A percentile compares a stretch with the other conserved stretches of the same genome.
phyloP scores from a whole-genome alignment of 2,113 vertebrate species.

The Strigops habroptila region DNA sequence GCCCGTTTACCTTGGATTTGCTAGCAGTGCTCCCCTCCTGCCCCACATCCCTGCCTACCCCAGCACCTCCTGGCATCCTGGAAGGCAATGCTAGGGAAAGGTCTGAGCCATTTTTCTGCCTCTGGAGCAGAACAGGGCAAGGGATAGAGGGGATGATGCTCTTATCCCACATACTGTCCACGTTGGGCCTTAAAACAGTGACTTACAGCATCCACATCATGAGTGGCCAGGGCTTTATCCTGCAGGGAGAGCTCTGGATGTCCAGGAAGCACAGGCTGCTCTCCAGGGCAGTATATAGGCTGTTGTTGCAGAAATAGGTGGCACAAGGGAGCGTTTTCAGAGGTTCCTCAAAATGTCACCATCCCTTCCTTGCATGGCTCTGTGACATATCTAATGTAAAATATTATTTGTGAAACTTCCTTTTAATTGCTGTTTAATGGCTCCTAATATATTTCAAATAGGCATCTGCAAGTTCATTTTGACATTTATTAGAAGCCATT shows the following conservation, averaged over 20 bases:
- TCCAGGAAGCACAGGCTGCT: background rate
- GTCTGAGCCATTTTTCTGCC: background rate
- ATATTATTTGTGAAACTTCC: slow-evolving; percentile 52
- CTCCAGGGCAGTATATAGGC: background rate
- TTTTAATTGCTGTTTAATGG: slow-evolving; percentile 63
- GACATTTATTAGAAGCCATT: slow-evolving; percentile 62
- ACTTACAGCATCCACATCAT: background rate
- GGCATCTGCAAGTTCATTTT: slow-evolving; percentile 51
- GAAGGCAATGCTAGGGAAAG: background rate
- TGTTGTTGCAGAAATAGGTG: background rate
- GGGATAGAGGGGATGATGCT: background rate
- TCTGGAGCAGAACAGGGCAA: rapidly evolving
- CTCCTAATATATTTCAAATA: slow-evolving; percentile 57
- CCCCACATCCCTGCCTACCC: background rate
- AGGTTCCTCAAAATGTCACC: slow-evolving; percentile 1
- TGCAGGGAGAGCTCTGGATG: background rate
- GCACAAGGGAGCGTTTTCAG: background rate
- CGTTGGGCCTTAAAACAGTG: background rate
- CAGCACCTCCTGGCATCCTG: background rate
- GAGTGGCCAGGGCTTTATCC: background rate
- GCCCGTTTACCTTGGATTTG: background rate
- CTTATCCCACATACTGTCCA: background rate
- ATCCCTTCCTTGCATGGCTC: background rate
- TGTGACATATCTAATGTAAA: background rate
- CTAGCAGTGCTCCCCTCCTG: background rate